Evolutionary conservation across 2,797 vertebrate genomes (phyloP).

Genomic region (Acanthurus lineatus): DNA sequence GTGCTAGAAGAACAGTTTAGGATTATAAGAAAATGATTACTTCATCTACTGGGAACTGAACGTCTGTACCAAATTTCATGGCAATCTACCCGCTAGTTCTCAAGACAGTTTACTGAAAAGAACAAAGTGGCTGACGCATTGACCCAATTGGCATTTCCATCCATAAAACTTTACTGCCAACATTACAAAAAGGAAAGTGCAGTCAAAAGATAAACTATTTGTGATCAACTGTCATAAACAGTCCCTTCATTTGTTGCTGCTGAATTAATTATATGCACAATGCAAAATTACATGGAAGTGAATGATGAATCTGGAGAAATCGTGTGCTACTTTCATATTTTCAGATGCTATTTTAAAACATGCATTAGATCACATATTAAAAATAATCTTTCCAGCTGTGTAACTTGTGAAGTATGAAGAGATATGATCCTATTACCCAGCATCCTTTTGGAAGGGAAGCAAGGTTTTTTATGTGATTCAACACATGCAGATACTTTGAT

Average conservation of each 20-base stretch:
- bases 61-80: too few species aligned
- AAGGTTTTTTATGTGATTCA: conserved; percentile 8
- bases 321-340: neutral
- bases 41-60: neutral
- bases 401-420: neutral
- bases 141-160: neutral
- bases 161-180: neutral
- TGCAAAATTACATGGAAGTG: neutral
- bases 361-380: neutral
- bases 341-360: neutral
- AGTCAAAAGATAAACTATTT: too few species aligned
- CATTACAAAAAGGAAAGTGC: too few species aligned
- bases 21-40: neutral
- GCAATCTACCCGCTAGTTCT: neutral
- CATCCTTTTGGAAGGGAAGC: neutral
- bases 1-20: neutral
- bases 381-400: neutral
- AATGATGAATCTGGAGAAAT: neutral
- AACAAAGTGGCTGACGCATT: too few species aligned
- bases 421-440: neutral
- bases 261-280: neutral
- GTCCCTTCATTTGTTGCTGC: too few species aligned
- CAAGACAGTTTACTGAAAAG: too few species aligned
- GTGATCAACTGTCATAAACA: too few species aligned
- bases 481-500: conserved; percentile 34